Evolutionary conservation across 2,113 vertebrate genomes (phyloP).

Genomic region (Xiphophorus maculatus): DNA sequence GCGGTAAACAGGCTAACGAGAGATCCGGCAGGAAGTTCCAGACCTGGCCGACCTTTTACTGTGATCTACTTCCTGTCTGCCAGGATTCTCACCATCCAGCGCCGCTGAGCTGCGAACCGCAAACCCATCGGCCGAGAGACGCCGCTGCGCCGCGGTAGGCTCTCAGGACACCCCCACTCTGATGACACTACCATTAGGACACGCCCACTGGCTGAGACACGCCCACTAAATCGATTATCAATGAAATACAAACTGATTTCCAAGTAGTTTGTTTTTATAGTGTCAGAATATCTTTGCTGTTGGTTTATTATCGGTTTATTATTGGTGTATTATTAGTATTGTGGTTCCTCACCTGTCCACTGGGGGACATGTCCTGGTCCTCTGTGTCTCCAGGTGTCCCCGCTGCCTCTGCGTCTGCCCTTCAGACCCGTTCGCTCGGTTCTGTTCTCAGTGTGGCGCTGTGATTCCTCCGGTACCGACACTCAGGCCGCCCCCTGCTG

Average conservation of each 20-base stretch:
- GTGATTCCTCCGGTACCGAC: conserved; percentile 78
- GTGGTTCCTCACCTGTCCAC: neutral
- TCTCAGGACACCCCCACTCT: too few relatives aligned
- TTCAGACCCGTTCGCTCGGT: conserved; percentile 86
- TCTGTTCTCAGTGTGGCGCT: conserved; percentile 90
- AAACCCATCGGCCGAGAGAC: conserved; percentile 40
- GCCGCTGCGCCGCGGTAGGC: conserved; percentile 85
- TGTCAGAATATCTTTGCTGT: too few relatives aligned
- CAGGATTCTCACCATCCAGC: conserved; percentile 71
- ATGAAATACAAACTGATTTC: too few relatives aligned
- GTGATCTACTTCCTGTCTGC: conserved; percentile 19
- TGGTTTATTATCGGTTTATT: too few relatives aligned
- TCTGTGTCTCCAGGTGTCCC: conserved; percentile 78
- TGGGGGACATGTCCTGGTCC: neutral
- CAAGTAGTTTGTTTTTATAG: too few relatives aligned
- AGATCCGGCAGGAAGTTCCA: neutral
- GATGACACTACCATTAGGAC: neutral
- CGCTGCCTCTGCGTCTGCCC: conserved; percentile 81
- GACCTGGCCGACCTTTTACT: neutral
- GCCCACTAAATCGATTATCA: too few relatives aligned
- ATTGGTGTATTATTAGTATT: too few relatives aligned
- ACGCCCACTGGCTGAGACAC: neutral
- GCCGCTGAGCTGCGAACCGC: conserved; percentile 68
- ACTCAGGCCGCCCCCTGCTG: conserved; percentile 77
- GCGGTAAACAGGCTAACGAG: conserved; percentile 65